Evolutionary conservation across 2,797 vertebrate species (phyloP).

Genomic region (Rhinoraja longicauda): DNA sequence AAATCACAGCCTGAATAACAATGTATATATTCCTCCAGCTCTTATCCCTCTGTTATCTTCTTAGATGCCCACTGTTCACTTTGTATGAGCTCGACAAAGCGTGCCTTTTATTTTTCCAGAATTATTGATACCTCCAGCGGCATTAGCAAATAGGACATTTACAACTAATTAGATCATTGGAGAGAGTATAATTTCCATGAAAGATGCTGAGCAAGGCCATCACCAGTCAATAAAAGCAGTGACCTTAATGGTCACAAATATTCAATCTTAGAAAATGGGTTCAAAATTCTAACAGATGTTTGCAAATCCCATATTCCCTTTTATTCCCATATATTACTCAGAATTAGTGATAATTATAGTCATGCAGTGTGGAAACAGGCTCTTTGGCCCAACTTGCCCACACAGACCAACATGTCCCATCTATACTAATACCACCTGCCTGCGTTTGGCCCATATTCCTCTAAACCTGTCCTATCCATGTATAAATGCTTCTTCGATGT

Average conservation of each 20-base stretch:
- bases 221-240: no score
- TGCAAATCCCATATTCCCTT: background rate
- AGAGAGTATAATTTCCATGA: background rate
- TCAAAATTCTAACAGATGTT: background rate
- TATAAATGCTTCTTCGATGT: no score
- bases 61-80: background rate
- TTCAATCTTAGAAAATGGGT: background rate
- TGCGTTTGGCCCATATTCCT: no score
- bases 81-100: background rate
- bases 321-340: background rate
- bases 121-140: background rate
- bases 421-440: no score
- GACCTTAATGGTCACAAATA: background rate
- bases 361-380: no score
- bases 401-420: no score
- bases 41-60: background rate
- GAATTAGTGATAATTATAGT: background rate
- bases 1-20: background rate
- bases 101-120: background rate
- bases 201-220: no score
- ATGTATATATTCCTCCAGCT: background rate
- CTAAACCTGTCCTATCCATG: no score
- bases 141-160: background rate
- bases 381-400: no score
- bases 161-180: background rate